Evolutionary conservation across 1,140 invertebrate species (phyloP).

Genomic region (Panonychus citri): DNA sequence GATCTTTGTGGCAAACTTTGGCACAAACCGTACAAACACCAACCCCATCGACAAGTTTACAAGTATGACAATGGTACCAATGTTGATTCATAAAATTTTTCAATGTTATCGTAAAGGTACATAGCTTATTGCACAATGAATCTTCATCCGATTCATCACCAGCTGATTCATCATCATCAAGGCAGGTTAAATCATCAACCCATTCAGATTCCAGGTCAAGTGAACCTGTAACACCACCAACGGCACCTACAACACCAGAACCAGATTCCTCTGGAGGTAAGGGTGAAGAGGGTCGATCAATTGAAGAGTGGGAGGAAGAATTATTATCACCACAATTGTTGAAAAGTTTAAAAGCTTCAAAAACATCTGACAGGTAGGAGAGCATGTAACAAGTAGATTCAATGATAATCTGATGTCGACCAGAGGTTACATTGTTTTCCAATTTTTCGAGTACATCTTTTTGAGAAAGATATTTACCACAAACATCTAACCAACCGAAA

Average conservation of each 20-base stretch:
- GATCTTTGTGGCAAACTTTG: constrained; percentile 79
- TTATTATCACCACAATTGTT: background rate
- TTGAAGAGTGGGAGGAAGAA: background rate
- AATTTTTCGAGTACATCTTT: constrained; percentile 31
- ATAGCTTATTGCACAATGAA: constrained; percentile 73
- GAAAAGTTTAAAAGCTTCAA: constrained; percentile 32
- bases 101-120: constrained; percentile 86
- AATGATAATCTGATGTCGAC: constrained; percentile 33
- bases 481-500: constrained; percentile 41
- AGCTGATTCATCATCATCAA: constrained; percentile 70
- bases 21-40: constrained; percentile 94
- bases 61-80: constrained; percentile 89
- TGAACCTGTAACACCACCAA: background rate
- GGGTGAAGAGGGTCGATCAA: background rate
- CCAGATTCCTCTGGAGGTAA: background rate
- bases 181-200: constrained; percentile 45
- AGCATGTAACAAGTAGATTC: constrained; percentile 53
- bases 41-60: constrained; percentile 90
- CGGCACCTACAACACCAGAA: too few species aligned
- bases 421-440: constrained; percentile 27
- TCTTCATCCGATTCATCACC: constrained; percentile 90
- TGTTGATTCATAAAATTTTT: constrained; percentile 95
- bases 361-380: constrained; percentile 43
- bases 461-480: constrained; percentile 31
- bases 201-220: constrained; percentile 49